Percentiles rank a stretch among this genome's conserved stretches.
phyloP scores from a whole-genome alignment of 2,888 invertebrate species.

The Drosophila trichaetosa region DNA sequence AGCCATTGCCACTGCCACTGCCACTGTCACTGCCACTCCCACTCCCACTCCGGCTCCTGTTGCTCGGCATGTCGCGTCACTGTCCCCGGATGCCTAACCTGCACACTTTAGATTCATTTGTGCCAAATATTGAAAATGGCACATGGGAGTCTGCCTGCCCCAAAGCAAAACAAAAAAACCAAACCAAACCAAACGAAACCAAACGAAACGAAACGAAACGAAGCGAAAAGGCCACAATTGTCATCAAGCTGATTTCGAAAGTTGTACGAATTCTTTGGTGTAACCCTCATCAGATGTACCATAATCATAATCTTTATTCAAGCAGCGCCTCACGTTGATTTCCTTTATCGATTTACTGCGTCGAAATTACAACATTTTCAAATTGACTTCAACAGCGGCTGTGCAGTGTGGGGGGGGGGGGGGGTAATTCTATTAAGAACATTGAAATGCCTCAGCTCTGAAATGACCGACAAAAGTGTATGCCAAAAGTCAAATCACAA shows the following conservation, averaged over 20 bases:
- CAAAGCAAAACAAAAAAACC: not conserved
- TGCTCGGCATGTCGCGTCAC: slow-evolving; percentile 31
- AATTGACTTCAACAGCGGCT: not conserved
- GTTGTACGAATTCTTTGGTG: not conserved
- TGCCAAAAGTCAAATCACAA: not conserved
- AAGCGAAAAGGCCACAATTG: slow-evolving; percentile 11
- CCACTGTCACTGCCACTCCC: not conserved
- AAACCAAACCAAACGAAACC: not conserved
- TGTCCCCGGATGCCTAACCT: slow-evolving; percentile 60
- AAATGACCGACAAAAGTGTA: not conserved
- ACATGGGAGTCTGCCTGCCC: slow-evolving; percentile 13
- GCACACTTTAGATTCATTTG: slow-evolving; percentile 67
- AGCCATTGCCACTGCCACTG: not conserved
- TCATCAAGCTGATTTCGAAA: slow-evolving; percentile 2
- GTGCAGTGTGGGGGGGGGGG: too few species aligned
- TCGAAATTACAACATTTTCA: slow-evolving; percentile 1
- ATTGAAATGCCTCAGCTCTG: not conserved
- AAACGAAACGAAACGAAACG: not conserved
- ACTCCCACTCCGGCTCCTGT: not conserved
- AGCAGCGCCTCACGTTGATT: not conserved
- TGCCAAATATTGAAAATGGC: slow-evolving; percentile 56
- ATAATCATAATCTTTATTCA: slow-evolving; percentile 3
- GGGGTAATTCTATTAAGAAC: not conserved
- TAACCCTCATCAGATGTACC: slow-evolving; percentile 3
- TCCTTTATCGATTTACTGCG: slow-evolving; percentile 8